Conservation (phyloP, 2,888 invertebrate species). For the Mesochorus sp. region DNA sequence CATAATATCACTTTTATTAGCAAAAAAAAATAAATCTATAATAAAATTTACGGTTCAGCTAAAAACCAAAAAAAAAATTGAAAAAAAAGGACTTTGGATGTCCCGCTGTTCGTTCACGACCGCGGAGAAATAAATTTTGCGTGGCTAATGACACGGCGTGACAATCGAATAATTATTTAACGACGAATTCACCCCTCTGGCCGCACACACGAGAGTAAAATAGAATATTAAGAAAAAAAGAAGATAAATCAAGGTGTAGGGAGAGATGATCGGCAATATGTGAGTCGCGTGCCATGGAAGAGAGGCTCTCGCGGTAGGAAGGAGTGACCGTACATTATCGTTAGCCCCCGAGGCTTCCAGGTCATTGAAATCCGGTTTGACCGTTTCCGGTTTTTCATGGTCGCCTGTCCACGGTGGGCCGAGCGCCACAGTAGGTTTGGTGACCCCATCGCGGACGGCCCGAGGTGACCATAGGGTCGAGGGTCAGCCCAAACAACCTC, state of each 20-base stretch:
- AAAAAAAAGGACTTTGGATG: neutral
- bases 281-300: constrained; percentile 75
- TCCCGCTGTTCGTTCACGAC: constrained; percentile 4
- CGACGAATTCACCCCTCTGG: constrained; percentile 49
- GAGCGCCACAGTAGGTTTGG: constrained; percentile 14
- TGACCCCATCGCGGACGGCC: constrained; percentile 47
- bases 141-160: constrained; percentile 49
- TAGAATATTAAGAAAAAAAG: constrained; percentile 12
- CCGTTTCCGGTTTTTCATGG: constrained; percentile 75
- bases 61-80: neutral
- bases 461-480: constrained; percentile 75
- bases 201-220: constrained; percentile 33
- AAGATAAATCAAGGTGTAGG: constrained; percentile 57
- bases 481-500: constrained; percentile 81
- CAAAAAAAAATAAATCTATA: neutral
- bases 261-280: constrained; percentile 75
- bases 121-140: constrained; percentile 41
- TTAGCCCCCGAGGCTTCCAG: constrained; percentile 69
- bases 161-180: constrained; percentile 60
- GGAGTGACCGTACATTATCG: constrained; percentile 80
- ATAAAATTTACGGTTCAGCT: neutral
- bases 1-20: too few relatives aligned
- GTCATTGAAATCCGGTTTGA: constrained; percentile 75
- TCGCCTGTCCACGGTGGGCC: constrained; percentile 46
- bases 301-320: constrained; percentile 55